phyloP scores from a whole-genome alignment of 2,113 vertebrate species.

The Barnardius zonarius region DNA sequence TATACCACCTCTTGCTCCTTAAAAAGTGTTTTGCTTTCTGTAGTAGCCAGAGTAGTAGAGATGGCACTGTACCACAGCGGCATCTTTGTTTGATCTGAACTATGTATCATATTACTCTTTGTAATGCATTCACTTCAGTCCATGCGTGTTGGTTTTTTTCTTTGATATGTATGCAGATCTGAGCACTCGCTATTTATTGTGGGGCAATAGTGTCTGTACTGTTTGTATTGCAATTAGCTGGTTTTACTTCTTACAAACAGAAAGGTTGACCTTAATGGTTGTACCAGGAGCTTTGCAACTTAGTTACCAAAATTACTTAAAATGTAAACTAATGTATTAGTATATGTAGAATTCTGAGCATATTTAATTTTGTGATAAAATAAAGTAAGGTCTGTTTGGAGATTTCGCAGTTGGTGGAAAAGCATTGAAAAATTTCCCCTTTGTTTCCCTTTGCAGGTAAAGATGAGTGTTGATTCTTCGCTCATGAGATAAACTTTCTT shows the following conservation, averaged over 20 bases:
- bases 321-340: neutral
- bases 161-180: neutral
- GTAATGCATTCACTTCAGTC: neutral
- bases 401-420: neutral
- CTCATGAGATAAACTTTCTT: neutral
- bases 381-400: neutral
- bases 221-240: constrained; percentile 30
- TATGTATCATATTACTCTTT: constrained; percentile 13
- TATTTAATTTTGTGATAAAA: neutral
- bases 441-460: neutral
- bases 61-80: neutral
- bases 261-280: neutral
- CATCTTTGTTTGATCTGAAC: constrained; percentile 50
- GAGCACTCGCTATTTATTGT: constrained; percentile 3
- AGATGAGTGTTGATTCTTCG: neutral
- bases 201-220: constrained; percentile 37
- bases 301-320: neutral
- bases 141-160: neutral
- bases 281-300: neutral
- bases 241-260: neutral
- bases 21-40: neutral
- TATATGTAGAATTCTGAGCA: neutral
- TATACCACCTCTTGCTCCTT: neutral
- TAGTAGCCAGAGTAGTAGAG: neutral
- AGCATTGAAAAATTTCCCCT: neutral